Conservation (phyloP, 2,113 vertebrate genomes). For the Mohoua ochrocephala region DNA sequence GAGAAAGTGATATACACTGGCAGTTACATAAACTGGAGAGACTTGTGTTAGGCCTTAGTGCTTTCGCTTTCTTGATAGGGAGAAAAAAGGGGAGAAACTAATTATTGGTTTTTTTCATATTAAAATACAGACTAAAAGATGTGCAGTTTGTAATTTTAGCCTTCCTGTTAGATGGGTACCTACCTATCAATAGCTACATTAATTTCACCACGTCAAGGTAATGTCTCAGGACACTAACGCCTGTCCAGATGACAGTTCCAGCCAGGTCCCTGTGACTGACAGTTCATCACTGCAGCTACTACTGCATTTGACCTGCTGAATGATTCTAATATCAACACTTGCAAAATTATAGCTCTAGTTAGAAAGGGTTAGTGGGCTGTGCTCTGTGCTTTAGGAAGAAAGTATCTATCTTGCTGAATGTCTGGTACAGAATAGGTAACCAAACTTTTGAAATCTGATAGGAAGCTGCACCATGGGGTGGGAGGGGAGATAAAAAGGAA, state of each 20-base stretch:
- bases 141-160: neutral
- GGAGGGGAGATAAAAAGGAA: neutral
- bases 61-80: neutral
- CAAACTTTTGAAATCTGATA: neutral
- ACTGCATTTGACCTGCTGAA: neutral
- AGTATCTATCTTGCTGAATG: neutral
- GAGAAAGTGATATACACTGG: neutral
- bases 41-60: neutral
- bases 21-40: neutral
- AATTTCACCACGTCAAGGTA: neutral
- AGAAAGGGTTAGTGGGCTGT: neutral
- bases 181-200: neutral
- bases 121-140: neutral
- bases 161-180: neutral
- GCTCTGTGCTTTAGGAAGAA: neutral
- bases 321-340: neutral
- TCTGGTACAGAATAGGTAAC: neutral
- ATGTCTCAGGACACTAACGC: neutral
- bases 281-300: neutral
- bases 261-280: neutral
- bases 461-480: neutral
- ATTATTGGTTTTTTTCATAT: neutral
- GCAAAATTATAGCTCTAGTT: neutral
- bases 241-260: neutral
- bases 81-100: neutral